Percentiles rank a stretch among this genome's conserved stretches.
Evolutionary conservation across 2,113 vertebrate genomes (phyloP).

Genomic region (Lipotes vexillifer): DNA sequence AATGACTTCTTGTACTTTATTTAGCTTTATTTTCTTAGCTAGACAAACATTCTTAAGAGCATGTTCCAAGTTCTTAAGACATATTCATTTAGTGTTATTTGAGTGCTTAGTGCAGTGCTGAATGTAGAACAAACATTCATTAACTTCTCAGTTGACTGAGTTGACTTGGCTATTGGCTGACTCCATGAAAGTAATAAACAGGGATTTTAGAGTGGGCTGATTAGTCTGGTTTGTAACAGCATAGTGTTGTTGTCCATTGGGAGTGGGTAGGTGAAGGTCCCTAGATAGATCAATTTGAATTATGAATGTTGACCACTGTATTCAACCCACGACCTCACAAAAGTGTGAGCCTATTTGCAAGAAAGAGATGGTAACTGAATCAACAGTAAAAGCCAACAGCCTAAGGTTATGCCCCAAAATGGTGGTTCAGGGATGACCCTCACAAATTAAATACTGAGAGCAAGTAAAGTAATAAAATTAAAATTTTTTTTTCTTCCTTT

Average conservation of each 20-base stretch:
- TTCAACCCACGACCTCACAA: background rate
- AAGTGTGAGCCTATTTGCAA: background rate
- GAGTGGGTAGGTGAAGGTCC: background rate
- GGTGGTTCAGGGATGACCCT: background rate
- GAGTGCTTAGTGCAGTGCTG: background rate
- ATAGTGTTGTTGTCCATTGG: background rate
- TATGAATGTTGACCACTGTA: background rate
- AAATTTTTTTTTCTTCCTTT: rapidly evolving
- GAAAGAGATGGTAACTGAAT: background rate
- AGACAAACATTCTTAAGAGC: background rate
- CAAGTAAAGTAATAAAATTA: background rate
- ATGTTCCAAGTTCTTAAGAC: background rate
- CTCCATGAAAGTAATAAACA: background rate
- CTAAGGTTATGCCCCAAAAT: background rate
- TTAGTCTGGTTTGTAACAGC: background rate
- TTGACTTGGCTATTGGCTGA: background rate
- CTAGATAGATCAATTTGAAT: background rate
- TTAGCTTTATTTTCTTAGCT: slow-evolving; percentile 30
- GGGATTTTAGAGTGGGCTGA: background rate
- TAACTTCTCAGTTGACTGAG: background rate
- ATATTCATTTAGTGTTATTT: background rate
- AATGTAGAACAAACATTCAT: background rate
- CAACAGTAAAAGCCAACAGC: background rate
- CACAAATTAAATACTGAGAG: background rate
- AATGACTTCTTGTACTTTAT: background rate